A percentile compares a stretch with the other conserved stretches of the same genome.
phyloP scores from a whole-genome alignment of 1,140 invertebrate genomes.

The Aphaenogaster ashmeadi region DNA sequence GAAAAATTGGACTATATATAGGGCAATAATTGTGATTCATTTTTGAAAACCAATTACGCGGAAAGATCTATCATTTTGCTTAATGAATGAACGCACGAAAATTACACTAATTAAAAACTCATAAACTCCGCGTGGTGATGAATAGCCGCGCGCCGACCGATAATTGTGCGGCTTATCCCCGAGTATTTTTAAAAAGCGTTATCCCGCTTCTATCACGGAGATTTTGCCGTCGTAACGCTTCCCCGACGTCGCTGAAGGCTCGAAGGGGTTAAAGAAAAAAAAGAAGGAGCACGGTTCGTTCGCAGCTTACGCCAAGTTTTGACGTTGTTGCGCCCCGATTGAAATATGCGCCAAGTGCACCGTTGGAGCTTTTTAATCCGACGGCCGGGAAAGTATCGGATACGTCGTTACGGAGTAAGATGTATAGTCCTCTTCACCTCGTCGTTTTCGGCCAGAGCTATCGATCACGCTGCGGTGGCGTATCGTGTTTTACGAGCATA shows the following conservation, averaged over 20 bases:
- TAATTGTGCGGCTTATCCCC: slow-evolving; percentile 48
- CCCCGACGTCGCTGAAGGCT: slow-evolving; percentile 11
- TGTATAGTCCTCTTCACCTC: slow-evolving; percentile 58
- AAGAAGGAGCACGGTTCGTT: slow-evolving; percentile 12
- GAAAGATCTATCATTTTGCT: slow-evolving; percentile 36
- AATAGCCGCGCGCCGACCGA: slow-evolving; percentile 35
- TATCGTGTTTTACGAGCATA: slow-evolving; percentile 62
- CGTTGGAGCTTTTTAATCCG: slow-evolving; percentile 62
- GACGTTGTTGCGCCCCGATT: slow-evolving; percentile 64
- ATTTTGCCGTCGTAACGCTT: slow-evolving; percentile 37
- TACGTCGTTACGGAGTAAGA: slow-evolving; percentile 64
- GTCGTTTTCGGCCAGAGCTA: slow-evolving; percentile 62
- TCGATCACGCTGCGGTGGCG: slow-evolving; percentile 61
- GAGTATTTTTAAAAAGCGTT: slow-evolving; percentile 29
- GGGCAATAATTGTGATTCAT: not conserved
- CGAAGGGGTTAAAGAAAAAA: slow-evolving; percentile 58
- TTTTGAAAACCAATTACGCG: slow-evolving; percentile 36
- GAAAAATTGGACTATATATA: not conserved
- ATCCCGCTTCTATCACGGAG: slow-evolving; percentile 43
- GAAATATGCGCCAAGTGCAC: slow-evolving; percentile 64
- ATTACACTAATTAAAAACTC: slow-evolving; percentile 60
- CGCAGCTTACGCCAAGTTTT: slow-evolving; percentile 61
- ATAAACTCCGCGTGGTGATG: slow-evolving; percentile 51
- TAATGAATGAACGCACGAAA: slow-evolving; percentile 44
- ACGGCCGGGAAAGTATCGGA: slow-evolving; percentile 61